These are phyloP conservation scores for Macrocentrus cingulum DNA, from an alignment of 1,140 invertebrate species.

Conservation along the genomic window DNA sequence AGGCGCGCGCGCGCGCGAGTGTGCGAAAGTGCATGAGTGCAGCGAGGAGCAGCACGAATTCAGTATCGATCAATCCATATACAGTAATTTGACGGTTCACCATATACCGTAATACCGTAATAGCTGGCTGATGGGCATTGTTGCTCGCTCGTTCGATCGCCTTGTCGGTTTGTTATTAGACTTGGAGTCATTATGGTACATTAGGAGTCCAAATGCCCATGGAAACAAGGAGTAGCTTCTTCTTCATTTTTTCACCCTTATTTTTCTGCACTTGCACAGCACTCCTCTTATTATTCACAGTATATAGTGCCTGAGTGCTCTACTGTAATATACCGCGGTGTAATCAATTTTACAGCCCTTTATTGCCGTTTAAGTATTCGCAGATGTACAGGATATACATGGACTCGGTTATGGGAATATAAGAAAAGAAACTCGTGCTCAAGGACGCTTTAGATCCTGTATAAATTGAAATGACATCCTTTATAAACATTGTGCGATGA, in stretches of 20 bases:
- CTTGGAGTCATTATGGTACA: slow-evolving; percentile 24
- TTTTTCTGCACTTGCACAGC: not conserved
- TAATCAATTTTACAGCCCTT: slow-evolving; percentile 11
- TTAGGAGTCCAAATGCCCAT: slow-evolving; percentile 13
- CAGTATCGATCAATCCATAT: slow-evolving; percentile 31
- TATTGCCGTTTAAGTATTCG: slow-evolving; percentile 4
- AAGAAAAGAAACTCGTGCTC: not conserved
- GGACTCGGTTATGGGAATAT: not conserved
- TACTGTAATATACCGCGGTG: not conserved
- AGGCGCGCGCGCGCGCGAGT: too few relatives aligned
- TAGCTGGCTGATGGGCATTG: slow-evolving; percentile 31
- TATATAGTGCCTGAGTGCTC: not conserved
- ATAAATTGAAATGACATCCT: not conserved
- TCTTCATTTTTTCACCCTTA: not conserved
- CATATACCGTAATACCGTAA: slow-evolving; percentile 23
- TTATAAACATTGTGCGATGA: slow-evolving; percentile 28
- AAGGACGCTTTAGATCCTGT: slow-evolving; percentile 1
- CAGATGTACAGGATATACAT: not conserved
- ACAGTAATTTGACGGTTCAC: slow-evolving; percentile 32
- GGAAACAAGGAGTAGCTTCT: slow-evolving; percentile 15
- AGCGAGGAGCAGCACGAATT: not conserved
- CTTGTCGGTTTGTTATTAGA: slow-evolving; percentile 27
- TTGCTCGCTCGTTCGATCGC: slow-evolving; percentile 20
- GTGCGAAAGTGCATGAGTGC: not conserved
- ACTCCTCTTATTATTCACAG: not conserved